These are phyloP conservation scores for Micronisus gabar DNA, from an alignment of 2,113 vertebrate genomes.

Conservation along the genomic window DNA sequence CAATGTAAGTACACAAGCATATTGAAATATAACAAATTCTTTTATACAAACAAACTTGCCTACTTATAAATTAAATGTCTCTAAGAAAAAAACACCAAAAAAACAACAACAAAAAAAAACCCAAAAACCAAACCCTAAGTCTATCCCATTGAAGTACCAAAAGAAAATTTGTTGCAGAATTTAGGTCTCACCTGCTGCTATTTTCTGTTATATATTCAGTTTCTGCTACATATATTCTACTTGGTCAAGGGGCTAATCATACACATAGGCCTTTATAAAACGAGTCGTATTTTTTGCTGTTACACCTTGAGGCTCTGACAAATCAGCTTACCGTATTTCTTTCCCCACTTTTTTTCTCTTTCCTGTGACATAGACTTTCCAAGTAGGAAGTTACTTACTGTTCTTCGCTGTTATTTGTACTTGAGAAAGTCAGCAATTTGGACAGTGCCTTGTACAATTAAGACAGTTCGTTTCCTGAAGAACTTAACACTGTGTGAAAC, in stretches of 20 bases:
- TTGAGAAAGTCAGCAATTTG: background rate
- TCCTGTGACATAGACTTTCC: background rate
- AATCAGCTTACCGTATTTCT: background rate
- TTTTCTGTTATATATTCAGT: background rate
- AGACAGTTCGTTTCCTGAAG: background rate
- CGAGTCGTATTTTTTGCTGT: background rate
- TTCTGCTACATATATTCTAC: background rate
- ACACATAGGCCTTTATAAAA: background rate
- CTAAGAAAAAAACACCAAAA: background rate
- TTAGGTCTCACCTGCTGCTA: background rate
- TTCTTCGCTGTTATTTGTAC: background rate
- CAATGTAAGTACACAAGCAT: background rate
- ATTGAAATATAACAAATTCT: background rate
- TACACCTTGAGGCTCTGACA: background rate
- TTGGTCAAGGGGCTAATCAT: background rate
- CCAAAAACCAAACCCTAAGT: background rate
- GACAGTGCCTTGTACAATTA: background rate
- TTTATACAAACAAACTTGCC: background rate
- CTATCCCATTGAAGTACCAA: background rate
- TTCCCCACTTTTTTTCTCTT: background rate
- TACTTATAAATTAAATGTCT: background rate
- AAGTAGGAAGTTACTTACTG: background rate
- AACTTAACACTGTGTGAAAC: background rate
- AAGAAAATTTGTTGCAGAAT: background rate
- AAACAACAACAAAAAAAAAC: accelerated